Evolutionary conservation across 2,113 vertebrate genomes (phyloP).

Genomic region (Sylvia atricapilla): DNA sequence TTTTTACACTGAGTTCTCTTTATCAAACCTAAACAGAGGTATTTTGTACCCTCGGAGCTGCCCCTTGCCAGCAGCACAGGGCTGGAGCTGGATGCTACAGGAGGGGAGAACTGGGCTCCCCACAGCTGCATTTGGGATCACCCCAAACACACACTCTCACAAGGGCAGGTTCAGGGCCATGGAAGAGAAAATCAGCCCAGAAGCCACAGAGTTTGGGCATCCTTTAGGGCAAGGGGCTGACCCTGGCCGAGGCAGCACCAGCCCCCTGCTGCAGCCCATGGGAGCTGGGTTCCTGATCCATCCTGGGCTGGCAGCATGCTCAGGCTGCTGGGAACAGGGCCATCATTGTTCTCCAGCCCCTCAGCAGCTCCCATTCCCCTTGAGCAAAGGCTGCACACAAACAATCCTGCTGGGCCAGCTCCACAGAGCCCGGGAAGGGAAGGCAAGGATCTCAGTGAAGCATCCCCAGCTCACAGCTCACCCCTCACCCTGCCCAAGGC

Average conservation of each 20-base stretch:
- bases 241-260: neutral
- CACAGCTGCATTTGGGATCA: neutral
- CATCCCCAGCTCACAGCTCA: neutral
- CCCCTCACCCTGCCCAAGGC: neutral
- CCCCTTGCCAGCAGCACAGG: neutral
- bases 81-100: neutral
- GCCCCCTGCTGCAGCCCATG: neutral
- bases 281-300: neutral
- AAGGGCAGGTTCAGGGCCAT: fast-evolving
- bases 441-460: fast-evolving
- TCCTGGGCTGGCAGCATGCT: neutral
- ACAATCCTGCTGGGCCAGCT: neutral
- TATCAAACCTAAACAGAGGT: neutral
- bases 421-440: neutral
- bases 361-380: neutral
- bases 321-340: neutral
- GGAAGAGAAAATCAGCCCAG: neutral
- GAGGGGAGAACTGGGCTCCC: neutral
- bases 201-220: neutral
- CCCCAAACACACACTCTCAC: neutral
- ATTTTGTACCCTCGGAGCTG: neutral
- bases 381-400: neutral
- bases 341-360: neutral
- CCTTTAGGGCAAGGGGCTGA: fast-evolving
- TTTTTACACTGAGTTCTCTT: neutral